Evolutionary conservation across 1,140 invertebrate genomes (phyloP).

Genomic region (Proctacanthus coquilletti): DNA sequence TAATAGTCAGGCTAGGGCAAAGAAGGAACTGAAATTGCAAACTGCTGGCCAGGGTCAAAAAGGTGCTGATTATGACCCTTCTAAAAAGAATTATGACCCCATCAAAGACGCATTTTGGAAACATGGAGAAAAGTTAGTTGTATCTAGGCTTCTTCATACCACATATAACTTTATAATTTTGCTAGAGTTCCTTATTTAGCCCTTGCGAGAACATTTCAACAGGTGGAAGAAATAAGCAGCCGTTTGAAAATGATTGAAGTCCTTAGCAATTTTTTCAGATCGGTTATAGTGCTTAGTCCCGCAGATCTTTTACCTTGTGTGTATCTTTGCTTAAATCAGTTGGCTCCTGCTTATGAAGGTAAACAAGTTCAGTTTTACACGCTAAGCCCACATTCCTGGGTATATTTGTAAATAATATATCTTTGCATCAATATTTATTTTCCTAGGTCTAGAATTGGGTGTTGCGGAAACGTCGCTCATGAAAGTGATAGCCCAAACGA

Average conservation of each 20-base stretch:
- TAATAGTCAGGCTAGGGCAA: background rate
- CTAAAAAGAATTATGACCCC: conserved; percentile 66
- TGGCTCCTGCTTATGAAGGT: conserved; percentile 88
- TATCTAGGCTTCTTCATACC: conserved; percentile 3
- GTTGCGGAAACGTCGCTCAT: conserved; percentile 87
- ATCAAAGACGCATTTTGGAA: conserved; percentile 83
- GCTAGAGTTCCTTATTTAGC: conserved; percentile 83
- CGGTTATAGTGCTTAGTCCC: conserved; percentile 75
- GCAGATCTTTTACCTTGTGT: conserved; percentile 79
- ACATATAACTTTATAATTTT: too few species aligned
- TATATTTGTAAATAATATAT: conserved; percentile 1
- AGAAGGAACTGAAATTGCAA: conserved; percentile 4
- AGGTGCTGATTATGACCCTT: conserved; percentile 56
- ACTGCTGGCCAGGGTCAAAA: conserved; percentile 3
- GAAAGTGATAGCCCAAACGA: conserved; percentile 89
- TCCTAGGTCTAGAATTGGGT: conserved; percentile 63
- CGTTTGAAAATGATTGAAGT: conserved; percentile 91
- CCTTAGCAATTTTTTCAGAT: conserved; percentile 85
- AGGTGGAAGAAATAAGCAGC: conserved; percentile 77
- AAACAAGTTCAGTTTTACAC: conserved; percentile 9
- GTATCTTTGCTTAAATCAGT: conserved; percentile 89
- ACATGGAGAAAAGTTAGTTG: conserved; percentile 46
- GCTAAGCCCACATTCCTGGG: background rate
- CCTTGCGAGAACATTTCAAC: conserved; percentile 75
- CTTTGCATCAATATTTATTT: conserved; percentile 13